Conservation (phyloP, 2,888 invertebrate genomes). For the Gibbula magus region DNA sequence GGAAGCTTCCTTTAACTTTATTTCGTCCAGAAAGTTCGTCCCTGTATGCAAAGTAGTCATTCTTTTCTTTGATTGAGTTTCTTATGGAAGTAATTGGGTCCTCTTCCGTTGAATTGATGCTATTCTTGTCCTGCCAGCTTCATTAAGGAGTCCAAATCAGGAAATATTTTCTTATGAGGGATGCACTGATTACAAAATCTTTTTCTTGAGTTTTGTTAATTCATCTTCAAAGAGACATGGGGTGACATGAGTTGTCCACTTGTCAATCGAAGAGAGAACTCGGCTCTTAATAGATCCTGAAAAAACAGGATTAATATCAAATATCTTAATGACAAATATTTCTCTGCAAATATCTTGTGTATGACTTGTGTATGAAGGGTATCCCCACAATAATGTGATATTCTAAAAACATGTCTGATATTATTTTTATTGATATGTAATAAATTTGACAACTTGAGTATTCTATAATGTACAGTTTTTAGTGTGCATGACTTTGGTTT, state of each 20-base stretch:
- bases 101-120: neutral
- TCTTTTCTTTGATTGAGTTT: neutral
- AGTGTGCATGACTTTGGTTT: no score
- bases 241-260: conserved; percentile 2
- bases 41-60: neutral
- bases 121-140: neutral
- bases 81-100: neutral
- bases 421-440: no score
- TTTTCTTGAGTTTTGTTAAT: neutral
- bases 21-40: neutral
- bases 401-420: no score
- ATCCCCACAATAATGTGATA: no score
- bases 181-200: neutral
- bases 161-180: neutral
- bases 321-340: no score
- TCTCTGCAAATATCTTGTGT: no score
- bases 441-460: no score
- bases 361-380: no score
- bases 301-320: no score
- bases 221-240: neutral
- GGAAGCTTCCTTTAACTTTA: neutral
- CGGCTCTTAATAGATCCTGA: no score
- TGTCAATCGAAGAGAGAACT: neutral
- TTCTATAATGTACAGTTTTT: no score
- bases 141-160: neutral